A percentile compares a stretch with the other conserved stretches of the same genome.
These are phyloP conservation scores for Lasioglossum vierecki DNA, from an alignment of 2,888 invertebrate species.

Conservation along the genomic window DNA sequence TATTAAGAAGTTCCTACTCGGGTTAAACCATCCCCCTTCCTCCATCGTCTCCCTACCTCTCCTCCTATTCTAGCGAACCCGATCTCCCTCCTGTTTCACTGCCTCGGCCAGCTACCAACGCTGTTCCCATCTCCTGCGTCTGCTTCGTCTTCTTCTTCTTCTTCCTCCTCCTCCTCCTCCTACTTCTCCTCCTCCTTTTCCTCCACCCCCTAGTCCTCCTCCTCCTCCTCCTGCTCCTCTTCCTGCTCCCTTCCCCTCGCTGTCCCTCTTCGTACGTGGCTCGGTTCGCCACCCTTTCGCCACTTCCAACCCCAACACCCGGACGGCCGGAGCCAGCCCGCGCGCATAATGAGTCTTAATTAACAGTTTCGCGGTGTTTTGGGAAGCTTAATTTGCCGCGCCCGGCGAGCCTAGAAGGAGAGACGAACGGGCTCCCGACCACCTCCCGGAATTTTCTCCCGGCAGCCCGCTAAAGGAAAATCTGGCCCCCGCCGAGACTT, in stretches of 20 bases:
- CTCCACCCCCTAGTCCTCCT: slow-evolving; percentile 14
- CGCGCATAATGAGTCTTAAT: slow-evolving; percentile 83
- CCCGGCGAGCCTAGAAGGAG: slow-evolving; percentile 34
- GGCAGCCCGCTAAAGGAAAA: slow-evolving; percentile 16
- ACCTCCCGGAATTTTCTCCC: slow-evolving; percentile 36
- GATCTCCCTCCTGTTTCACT: slow-evolving; percentile 30
- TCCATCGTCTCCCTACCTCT: slow-evolving; percentile 35
- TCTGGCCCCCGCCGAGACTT: slow-evolving; percentile 12
- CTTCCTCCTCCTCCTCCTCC: slow-evolving; percentile 18
- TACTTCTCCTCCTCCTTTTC: slow-evolving; percentile 16
- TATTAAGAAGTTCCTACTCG: slow-evolving; percentile 79
- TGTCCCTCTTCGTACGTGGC: slow-evolving; percentile 37
- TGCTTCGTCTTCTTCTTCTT: slow-evolving; percentile 43
- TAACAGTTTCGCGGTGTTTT: slow-evolving; percentile 83
- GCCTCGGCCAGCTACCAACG: slow-evolving; percentile 29
- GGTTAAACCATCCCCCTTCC: slow-evolving; percentile 73
- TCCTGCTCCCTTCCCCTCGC: background rate
- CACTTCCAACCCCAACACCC: slow-evolving; percentile 55
- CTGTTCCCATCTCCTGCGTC: slow-evolving; percentile 34
- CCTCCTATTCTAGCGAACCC: slow-evolving; percentile 27
- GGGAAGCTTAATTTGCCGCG: slow-evolving; percentile 81
- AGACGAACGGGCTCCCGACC: slow-evolving; percentile 42
- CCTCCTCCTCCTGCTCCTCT: slow-evolving; percentile 20
- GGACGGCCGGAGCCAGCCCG: slow-evolving; percentile 45
- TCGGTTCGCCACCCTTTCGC: slow-evolving; percentile 64